Percentiles rank a stretch among this genome's conserved stretches.
Conservation (phyloP, 2,797 vertebrate genomes). For the Sarcophilus harrisii region DNA sequence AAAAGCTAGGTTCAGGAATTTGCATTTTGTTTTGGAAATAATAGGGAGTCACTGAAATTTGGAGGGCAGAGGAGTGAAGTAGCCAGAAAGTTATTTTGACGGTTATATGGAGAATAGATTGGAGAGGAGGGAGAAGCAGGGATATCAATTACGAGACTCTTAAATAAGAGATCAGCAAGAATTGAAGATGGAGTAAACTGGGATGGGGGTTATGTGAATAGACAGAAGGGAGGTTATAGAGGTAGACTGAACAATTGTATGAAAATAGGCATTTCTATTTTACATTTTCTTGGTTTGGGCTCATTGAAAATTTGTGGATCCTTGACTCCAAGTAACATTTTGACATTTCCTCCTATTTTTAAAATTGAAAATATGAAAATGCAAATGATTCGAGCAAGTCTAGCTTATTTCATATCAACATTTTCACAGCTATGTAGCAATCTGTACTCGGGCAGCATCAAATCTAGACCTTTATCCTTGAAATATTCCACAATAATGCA, state of each 20-base stretch:
- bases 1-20: neutral
- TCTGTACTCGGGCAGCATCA: neutral
- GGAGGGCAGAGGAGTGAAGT: neutral
- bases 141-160: neutral
- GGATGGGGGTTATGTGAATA: neutral
- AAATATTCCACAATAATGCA: neutral
- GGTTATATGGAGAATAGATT: neutral
- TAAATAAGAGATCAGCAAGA: neutral
- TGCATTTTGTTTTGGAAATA: neutral
- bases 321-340: slow-evolving; percentile 8
- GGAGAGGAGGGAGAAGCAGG: neutral
- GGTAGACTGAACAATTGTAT: neutral
- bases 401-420: slow-evolving; percentile 19
- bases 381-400: neutral
- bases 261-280: neutral
- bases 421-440: neutral
- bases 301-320: slow-evolving; percentile 23
- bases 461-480: neutral
- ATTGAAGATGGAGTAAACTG: neutral
- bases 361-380: neutral
- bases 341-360: slow-evolving; percentile 36
- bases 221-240: neutral
- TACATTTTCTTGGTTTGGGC: neutral
- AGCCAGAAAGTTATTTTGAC: neutral
- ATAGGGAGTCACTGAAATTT: neutral